Evolutionary conservation across 2,113 vertebrate genomes (phyloP).

Genomic region (Rhinoptilus africanus): DNA sequence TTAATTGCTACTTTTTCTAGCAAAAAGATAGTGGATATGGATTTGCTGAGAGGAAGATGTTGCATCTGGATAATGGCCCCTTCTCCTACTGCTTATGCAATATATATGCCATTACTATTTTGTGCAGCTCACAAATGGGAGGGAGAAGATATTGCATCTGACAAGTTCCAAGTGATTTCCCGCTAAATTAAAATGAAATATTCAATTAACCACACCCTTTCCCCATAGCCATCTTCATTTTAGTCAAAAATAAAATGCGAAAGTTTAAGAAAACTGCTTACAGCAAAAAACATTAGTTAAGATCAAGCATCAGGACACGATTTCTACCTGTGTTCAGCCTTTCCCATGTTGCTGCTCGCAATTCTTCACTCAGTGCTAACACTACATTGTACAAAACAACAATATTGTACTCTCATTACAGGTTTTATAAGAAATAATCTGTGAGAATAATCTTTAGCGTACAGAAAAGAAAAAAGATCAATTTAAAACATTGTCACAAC

Average conservation of each 20-base stretch:
- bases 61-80: background rate
- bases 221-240: background rate
- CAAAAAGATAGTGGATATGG: background rate
- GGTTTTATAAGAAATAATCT: background rate
- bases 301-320: background rate
- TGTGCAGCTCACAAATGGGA: background rate
- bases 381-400: background rate
- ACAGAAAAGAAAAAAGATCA: background rate
- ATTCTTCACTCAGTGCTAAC: background rate
- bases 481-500: background rate
- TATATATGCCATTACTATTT: background rate
- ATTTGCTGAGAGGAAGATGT: background rate
- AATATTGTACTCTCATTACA: background rate
- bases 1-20: background rate
- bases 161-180: background rate
- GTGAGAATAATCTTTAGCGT: background rate
- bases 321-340: background rate
- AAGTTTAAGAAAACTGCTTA: background rate
- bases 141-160: background rate
- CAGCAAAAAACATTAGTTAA: background rate
- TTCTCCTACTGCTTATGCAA: background rate
- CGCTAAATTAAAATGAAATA: background rate
- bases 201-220: background rate
- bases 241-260: background rate
- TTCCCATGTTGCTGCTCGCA: background rate